Evolutionary conservation across 2,113 vertebrate species (phyloP), one percentile per base, ranked within the genome.

Genomic region (Galemys pyrenaicus): DNA sequence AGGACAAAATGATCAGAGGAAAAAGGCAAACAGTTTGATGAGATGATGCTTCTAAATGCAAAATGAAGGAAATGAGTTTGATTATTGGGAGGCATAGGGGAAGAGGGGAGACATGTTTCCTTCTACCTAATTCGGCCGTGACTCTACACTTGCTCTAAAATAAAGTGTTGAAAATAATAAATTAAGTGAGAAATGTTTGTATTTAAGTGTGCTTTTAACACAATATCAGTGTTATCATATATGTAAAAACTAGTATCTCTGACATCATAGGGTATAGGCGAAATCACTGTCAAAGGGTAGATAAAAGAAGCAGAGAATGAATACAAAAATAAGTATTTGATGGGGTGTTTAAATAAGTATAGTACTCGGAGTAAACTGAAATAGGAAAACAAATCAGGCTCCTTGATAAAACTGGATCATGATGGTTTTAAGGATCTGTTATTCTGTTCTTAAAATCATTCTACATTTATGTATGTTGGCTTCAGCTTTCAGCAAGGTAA

Each of bases 1-100:
- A 68, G 39, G 19, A 70, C 39, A 24, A 35, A 20, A 9, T 20
- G 41, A 9, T 70, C 24, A 70, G 67, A 37, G 67, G 44, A 10
- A 75, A 78, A 46, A 20, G 15, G 5, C 35, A 39, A 73, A 46
- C 3, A 79, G 22, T 87, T 80, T 16, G 26, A 89, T 73, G 28
- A 89, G 16, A 70, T 54, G 17, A 54, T 54, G 51, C 20, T 54
- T 54, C 51, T 54, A 71, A 16, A 39, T 94, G 20, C 44, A 74
- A 90, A 96, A 24, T 54, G 81, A 74, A 94, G 70, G 0, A 92
- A 96, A 70, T 74, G 3, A 67, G 49, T 19, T 75, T 74, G 30
- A 51, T 62, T 46, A 73, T 10, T 32, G 11, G 39, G 9, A 3
- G 77, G 9, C 0, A 3, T 73, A 6, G n/a, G n/a, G n/a, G n/a